Base-by-base conservation (phyloP, 2,113 vertebrate genomes). In the Odocoileus virginianus region DNA sequence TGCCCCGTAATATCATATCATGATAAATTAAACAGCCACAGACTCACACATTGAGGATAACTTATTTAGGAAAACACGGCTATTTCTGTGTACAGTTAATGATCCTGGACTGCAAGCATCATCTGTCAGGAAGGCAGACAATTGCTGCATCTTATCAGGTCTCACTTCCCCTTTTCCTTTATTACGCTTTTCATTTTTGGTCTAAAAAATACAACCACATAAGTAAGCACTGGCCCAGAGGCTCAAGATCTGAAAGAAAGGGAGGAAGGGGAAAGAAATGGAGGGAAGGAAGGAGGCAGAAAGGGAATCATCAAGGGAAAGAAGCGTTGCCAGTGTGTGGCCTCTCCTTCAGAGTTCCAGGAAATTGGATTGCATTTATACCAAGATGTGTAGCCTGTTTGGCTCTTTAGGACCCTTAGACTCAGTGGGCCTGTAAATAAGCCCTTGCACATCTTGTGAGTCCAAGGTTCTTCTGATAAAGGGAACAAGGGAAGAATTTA, bases 81-180 rank as follows among this genome's bases (percentile, higher is more conserved):
- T 30, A 2, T 85, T 91, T 45, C 82, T 96, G 3, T 81, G 21
- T 86, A 89, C 30, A 97, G 71, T 61, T 96, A 97, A 81, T 23
- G 88, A 40, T 19, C 76, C 76, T 84, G 87, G 40, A 43, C 47
- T 57, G 85, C 50, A 96, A n/a, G 94, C 19, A 61, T 91, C 55
- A 30, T 23, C 88, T 97, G 47, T 97, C 78, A 97, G 83, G 88
- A 93, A 50, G 96, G 30, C 61, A 94, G 30, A 91, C 60, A 54
- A 11, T 79, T 95, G 83, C 9, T 84, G 45, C 4, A 8, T 91
- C 58, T 82, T 89, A 83, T 33, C 76, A 83, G 19, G 30, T 71
- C 94, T 88, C n/a, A 13, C 33, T 97, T 88, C 88, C n/a, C 60
- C 87, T 97, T 94, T 87, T 76, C 84, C 82, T 95, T 90, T 97